Evolutionary conservation across 2,113 vertebrate genomes (phyloP), one percentile per base, ranked within the genome.

Genomic region (Takifugu flavidus): DNA sequence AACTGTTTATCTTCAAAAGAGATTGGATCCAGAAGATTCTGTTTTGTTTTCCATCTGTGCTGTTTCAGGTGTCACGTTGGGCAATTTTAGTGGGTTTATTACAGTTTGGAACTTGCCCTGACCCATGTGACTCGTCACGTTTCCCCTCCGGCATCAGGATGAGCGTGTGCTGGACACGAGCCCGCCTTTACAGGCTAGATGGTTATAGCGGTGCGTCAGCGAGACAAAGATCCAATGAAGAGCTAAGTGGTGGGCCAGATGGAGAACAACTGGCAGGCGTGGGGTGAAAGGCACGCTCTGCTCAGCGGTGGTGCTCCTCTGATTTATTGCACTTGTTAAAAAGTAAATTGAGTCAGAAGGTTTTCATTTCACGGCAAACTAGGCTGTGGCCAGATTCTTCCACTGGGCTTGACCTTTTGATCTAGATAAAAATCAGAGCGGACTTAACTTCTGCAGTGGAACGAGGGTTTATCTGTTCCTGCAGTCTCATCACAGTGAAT

Each of bases 341-440:
- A 63, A 63, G 71, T 84, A 82, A 86, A 87, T 87, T 77, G 88
- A 87, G 79, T 87, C 85, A 81, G 84, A 83, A 83, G 77, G 82
- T 74, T 88, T 85, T 88, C 86, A 86, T 86, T 88, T 87, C 82
- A 74, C 65, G 72, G 74, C 62, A 52, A 56, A 62, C 60, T 54
- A 59, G 74, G 75, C 49, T 20, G 53, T 60, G 67, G 66, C 70
- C 77, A 53, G 31, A 65, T 70, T 70, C 62, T 74, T 61, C 67
- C 61, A 60, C 75, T 25, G 20, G 73, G 56, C 65, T 75, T 86
- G 84, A 88, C 87, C 86, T 87, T 86, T 74, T 62, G 49, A 42
- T 58, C 45, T 34, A 77, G 79, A 84, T 74, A 67, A 53, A 67
- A 75, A 77, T 80, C 78, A 75, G 44, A 52, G 60, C 74, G 62